These are phyloP conservation scores for Lithobius niger DNA, from an alignment of 1,140 invertebrate species.

Conservation along the genomic window DNA sequence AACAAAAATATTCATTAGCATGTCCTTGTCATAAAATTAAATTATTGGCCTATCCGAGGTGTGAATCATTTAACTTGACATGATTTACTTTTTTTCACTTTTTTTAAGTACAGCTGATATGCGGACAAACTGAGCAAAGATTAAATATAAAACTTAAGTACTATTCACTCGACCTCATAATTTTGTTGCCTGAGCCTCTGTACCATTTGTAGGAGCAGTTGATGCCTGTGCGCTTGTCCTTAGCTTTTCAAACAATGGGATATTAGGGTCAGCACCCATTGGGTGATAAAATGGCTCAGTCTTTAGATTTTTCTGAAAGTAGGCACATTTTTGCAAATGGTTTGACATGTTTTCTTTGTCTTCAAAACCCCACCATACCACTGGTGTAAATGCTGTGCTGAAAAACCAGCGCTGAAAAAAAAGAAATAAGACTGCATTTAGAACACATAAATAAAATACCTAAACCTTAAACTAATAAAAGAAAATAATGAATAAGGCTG, in stretches of 20 bases:
- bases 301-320: conserved; percentile 19
- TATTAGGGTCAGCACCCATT: conserved; percentile 4
- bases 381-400: conserved; percentile 30
- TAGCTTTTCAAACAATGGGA: conserved; percentile 3
- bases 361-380: conserved; percentile 29
- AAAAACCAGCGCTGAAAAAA: conserved; percentile 33
- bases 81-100: no score
- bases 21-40: no score
- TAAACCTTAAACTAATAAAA: no score
- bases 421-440: no score
- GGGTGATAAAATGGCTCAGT: conserved; percentile 11
- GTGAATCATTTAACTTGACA: no score
- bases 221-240: not conserved
- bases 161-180: not conserved
- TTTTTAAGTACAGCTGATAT: no score
- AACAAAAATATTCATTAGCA: no score
- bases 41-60: no score
- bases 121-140: no score
- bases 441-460: not conserved
- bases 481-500: conserved; percentile 12
- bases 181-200: not conserved
- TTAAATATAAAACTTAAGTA: no score
- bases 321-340: conserved; percentile 31
- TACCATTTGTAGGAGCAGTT: not conserved
- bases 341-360: conserved; percentile 25